These are phyloP conservation scores for Drosophila suboccidentalis DNA, from an alignment of 2,888 invertebrate species.

Conservation along the genomic window DNA sequence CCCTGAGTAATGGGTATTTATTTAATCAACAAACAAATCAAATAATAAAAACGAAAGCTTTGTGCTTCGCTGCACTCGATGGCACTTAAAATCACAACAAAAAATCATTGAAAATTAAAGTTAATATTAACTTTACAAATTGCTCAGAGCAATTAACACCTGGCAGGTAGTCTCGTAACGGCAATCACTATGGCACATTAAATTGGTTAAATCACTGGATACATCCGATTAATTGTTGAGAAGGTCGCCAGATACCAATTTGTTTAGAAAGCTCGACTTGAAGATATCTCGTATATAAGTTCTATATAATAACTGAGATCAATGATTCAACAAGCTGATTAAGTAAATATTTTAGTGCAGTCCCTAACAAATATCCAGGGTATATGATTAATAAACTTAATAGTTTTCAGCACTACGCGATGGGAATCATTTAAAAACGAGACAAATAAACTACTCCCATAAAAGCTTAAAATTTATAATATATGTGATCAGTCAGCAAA, in stretches of 20 bases:
- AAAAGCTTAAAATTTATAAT: slow-evolving; percentile 11
- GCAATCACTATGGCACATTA: slow-evolving; percentile 33
- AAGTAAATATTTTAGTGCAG: background rate
- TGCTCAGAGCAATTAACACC: slow-evolving; percentile 55
- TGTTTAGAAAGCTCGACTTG: slow-evolving; percentile 5
- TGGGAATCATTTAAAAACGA: slow-evolving; percentile 10
- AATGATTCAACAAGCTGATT: background rate
- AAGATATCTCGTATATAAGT: background rate
- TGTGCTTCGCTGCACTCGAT: slow-evolving; percentile 49
- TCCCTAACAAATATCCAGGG: background rate
- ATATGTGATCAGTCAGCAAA: slow-evolving; percentile 40
- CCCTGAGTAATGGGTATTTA: slow-evolving; percentile 35
- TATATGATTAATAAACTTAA: slow-evolving; percentile 1
- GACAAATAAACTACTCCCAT: slow-evolving; percentile 29
- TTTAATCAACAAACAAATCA: slow-evolving; percentile 6
- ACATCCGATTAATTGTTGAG: slow-evolving; percentile 37
- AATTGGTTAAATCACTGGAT: slow-evolving; percentile 44
- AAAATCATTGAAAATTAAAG: slow-evolving; percentile 28
- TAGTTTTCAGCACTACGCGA: background rate
- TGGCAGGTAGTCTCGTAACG: slow-evolving; percentile 11
- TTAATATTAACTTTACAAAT: slow-evolving; percentile 59
- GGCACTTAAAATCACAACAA: slow-evolving; percentile 21
- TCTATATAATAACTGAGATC: background rate
- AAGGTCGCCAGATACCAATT: slow-evolving; percentile 23
- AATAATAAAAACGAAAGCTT: slow-evolving; percentile 35